A percentile compares a stretch with the other conserved stretches of the same genome.
Conservation (phyloP, 1,140 invertebrate genomes). For the Drosophila cardini region DNA sequence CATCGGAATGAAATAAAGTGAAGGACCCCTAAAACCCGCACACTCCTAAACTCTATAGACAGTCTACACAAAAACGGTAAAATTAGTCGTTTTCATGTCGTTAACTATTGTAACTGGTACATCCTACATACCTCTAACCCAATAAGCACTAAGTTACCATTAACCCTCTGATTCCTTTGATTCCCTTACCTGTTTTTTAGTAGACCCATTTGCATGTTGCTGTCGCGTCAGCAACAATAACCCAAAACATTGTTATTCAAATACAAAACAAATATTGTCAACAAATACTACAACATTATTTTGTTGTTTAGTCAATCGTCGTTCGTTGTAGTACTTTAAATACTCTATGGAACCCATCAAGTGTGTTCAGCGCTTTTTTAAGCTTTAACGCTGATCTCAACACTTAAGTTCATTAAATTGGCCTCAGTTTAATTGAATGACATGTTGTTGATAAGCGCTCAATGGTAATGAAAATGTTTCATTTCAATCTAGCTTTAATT, state of each 20-base stretch:
- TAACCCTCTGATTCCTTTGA: too few relatives aligned
- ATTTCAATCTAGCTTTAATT: conserved; percentile 31
- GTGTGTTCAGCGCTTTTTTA: neutral
- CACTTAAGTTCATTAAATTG: conserved; percentile 28
- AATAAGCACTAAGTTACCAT: neutral
- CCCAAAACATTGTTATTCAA: conserved; percentile 52
- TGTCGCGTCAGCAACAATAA: conserved; percentile 52
- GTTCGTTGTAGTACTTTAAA: neutral
- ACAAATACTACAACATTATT: conserved; percentile 22
- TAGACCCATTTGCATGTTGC: conserved; percentile 48
- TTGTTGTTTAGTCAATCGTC: conserved; percentile 1
- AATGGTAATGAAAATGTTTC: conserved; percentile 2
- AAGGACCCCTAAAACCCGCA: neutral
- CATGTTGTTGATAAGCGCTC: conserved; percentile 28
- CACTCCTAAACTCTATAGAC: conserved; percentile 6
- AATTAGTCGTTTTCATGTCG: conserved; percentile 79
- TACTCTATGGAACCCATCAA: conserved; percentile 1
- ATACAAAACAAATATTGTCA: conserved; percentile 56
- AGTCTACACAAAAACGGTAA: conserved; percentile 54
- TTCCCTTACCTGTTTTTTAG: too few relatives aligned
- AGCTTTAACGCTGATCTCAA: neutral
- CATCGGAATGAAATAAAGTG: conserved; percentile 18
- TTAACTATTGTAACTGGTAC: conserved; percentile 81
- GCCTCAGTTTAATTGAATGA: conserved; percentile 47
- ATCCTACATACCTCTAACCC: conserved; percentile 38